A percentile compares a stretch with the other conserved stretches of the same genome.
Conservation (phyloP, 2,888 invertebrate species). For the Hypselothyrea guttata region DNA sequence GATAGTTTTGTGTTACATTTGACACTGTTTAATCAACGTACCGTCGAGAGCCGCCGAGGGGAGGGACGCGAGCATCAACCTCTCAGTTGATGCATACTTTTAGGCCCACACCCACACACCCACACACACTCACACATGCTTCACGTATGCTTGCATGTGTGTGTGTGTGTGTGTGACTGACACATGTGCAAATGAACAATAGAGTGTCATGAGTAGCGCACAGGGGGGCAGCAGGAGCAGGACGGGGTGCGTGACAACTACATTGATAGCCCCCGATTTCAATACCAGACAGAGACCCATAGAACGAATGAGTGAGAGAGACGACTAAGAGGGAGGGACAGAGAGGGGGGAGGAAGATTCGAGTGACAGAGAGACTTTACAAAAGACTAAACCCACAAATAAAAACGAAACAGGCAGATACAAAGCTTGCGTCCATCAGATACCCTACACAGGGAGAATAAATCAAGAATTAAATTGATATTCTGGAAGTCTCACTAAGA, state of each 20-base stretch:
- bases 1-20: conserved; percentile 23
- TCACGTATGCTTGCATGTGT: conserved; percentile 6
- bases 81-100: conserved; percentile 31
- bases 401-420: conserved; percentile 3
- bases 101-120: conserved; percentile 16
- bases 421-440: neutral
- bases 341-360: neutral
- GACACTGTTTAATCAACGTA: conserved; percentile 26
- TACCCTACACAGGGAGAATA: neutral
- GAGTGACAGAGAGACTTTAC: neutral
- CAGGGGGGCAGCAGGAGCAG: conserved; percentile 19
- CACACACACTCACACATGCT: too few relatives aligned
- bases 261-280: conserved; percentile 52
- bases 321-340: neutral
- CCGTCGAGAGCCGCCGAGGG: too few relatives aligned
- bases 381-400: conserved; percentile 24
- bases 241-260: conserved; percentile 40
- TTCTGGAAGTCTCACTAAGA: too few relatives aligned
- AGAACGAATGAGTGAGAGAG: neutral
- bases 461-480: too few relatives aligned
- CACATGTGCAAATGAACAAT: conserved; percentile 27
- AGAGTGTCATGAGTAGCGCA: neutral
- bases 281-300: conserved; percentile 11
- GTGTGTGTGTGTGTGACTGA: conserved; percentile 11
- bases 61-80: neutral